Evolutionary conservation across 2,797 vertebrate species (phyloP), one percentile per base, ranked within the genome.

Genomic region (Novumbra hubbsi): DNA sequence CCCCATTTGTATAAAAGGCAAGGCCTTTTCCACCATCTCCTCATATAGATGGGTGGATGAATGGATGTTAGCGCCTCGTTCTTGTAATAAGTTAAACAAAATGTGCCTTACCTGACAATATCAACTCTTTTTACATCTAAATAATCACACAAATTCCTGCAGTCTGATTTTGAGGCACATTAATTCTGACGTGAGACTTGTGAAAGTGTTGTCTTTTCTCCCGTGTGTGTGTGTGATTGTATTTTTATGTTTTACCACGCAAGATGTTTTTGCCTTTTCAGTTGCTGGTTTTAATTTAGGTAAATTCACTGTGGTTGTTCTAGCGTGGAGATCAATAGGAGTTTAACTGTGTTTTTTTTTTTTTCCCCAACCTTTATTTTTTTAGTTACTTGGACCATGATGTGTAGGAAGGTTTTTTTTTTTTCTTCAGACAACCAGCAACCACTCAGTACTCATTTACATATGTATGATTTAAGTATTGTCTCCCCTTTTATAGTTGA

Each of bases 91-190:
- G 93, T 95, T 93, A 17, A 89, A 95, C 89, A 79, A 88, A 84
- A 90, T 90, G 97, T 99, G 97, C 97, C 97, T 99, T 98, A 98
- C 94, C 88, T 83, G 85, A 89, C 86, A 81, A 85, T 75, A 88
- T 86, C 81, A 88, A 76, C 85, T 71, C 68, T 69, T 49, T 70
- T 70, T 72, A 71, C 64, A 57, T 75, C 32, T 28, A 28, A 49
- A 76, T 28, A 72, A 60, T 41, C 70, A 14, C 63, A 65, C 9
- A 7, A 65, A 65, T 65, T 15, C 28, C 30, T 19, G 28, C 30
- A 34, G 30, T 32, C 63, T 17, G 63, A 30, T 65, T 28, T 30
- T 34, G 63, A 65, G 63, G 63, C 63, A 30, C 63, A 65, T 65
- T 65, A 4, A 32, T 65, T 34, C 27, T 65, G 63, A 64, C 32